These are phyloP conservation scores for Bombus consobrinus DNA, from an alignment of 1,140 invertebrate genomes.

Conservation along the genomic window DNA sequence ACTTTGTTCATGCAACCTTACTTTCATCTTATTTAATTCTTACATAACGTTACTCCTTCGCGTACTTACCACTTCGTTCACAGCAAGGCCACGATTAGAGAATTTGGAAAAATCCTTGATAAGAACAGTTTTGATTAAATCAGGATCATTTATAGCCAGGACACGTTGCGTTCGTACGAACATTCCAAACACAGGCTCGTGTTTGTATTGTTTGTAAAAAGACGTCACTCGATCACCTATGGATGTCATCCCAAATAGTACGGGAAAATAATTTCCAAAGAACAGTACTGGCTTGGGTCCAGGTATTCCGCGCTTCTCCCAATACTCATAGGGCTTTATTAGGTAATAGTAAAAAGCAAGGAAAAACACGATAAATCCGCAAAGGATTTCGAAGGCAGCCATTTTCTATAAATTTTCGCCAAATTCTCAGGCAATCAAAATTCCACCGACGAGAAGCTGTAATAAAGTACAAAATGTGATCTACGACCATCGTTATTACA, in stretches of 20 bases:
- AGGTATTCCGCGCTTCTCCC: conserved; percentile 69
- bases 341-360: conserved; percentile 64
- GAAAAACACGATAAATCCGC: conserved; percentile 28
- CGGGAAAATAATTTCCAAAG: conserved; percentile 73
- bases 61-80: conserved; percentile 65
- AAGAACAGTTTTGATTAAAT: conserved; percentile 80
- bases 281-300: conserved; percentile 66
- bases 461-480: not conserved
- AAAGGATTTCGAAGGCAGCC: conserved; percentile 53
- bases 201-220: conserved; percentile 68
- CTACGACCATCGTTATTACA: not conserved
- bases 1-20: too few relatives aligned
- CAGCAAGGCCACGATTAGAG: conserved; percentile 72
- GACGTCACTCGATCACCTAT: conserved; percentile 34
- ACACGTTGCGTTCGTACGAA: conserved; percentile 72
- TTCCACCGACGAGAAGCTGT: not conserved
- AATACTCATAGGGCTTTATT: conserved; percentile 60
- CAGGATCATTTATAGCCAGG: conserved; percentile 77
- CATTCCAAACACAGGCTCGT: conserved; percentile 77
- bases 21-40: too few relatives aligned
- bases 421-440: not conserved
- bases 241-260: conserved; percentile 47
- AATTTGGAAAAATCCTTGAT: conserved; percentile 83
- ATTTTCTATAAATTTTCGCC: not conserved
- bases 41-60: not conserved